These are phyloP conservation scores for Falco berigora DNA, from an alignment of 2,797 vertebrate genomes.

Conservation along the genomic window DNA sequence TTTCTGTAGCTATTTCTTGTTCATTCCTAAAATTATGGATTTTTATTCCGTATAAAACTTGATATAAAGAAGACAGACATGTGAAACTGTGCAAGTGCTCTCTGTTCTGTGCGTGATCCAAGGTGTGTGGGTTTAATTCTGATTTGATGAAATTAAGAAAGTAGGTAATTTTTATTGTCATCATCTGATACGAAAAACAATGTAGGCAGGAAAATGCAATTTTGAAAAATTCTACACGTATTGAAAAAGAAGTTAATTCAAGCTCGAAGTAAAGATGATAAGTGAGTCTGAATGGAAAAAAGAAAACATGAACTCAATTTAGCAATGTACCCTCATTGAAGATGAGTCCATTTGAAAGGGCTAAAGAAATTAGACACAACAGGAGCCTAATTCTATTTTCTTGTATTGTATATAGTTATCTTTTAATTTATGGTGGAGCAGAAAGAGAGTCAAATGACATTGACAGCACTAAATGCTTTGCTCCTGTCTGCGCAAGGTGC, in stretches of 20 bases:
- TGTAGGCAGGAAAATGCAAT: background rate
- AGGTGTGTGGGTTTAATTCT: background rate
- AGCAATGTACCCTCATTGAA: background rate
- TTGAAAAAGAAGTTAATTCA: background rate
- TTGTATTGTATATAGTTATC: background rate
- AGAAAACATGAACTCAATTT: background rate
- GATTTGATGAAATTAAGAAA: background rate
- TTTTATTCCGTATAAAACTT: background rate
- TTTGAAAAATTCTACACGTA: background rate
- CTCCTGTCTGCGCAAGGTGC: background rate
- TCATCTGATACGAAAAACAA: background rate
- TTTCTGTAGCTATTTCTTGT: background rate
- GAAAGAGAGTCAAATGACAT: background rate
- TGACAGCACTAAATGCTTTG: background rate
- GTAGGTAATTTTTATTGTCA: background rate
- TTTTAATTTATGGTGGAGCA: background rate
- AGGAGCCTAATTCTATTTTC: background rate
- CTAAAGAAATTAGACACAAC: background rate
- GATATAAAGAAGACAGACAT: background rate
- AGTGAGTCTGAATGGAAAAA: background rate
- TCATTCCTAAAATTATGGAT: background rate
- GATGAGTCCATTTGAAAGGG: background rate
- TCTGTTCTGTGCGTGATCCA: background rate
- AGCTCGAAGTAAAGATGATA: background rate
- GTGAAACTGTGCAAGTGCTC: background rate